Evolutionary conservation across 1,140 invertebrate genomes (phyloP).

Genomic region (Heliconius nattereri): DNA sequence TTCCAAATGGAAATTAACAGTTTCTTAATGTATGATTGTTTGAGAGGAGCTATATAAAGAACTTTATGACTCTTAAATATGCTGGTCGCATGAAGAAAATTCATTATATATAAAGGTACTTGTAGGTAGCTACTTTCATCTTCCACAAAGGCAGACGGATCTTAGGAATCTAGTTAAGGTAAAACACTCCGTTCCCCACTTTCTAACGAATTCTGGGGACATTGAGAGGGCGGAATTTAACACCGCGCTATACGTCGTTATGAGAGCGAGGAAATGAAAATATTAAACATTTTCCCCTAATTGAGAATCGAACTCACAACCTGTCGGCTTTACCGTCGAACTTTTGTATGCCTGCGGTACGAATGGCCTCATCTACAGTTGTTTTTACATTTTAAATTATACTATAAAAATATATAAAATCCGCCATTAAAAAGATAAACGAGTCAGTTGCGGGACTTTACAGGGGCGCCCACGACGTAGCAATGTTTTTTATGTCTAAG

Average conservation of each 20-base stretch:
- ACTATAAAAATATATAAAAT: constrained; percentile 13
- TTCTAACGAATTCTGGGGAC: too few relatives aligned
- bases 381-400: constrained; percentile 1
- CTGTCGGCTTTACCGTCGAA: too few relatives aligned
- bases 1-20: not conserved
- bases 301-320: too few relatives aligned
- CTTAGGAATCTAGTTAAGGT: too few relatives aligned
- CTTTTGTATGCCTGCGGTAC: too few relatives aligned
- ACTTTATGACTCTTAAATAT: not conserved
- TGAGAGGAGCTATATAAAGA: not conserved
- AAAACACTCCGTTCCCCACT: too few relatives aligned
- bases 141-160: too few relatives aligned
- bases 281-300: too few relatives aligned
- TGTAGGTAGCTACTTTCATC: too few relatives aligned
- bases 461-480: not conserved
- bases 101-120: not conserved
- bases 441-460: not conserved
- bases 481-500: not conserved
- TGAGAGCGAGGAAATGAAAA: too few relatives aligned
- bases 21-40: not conserved
- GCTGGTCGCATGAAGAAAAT: not conserved
- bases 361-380: not conserved
- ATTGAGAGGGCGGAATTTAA: too few relatives aligned
- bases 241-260: too few relatives aligned
- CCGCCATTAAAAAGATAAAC: constrained; percentile 4